Evolutionary conservation across 2,888 invertebrate species (phyloP), one percentile per base, ranked within the genome.

Genomic region (Dendrolimus houi): DNA sequence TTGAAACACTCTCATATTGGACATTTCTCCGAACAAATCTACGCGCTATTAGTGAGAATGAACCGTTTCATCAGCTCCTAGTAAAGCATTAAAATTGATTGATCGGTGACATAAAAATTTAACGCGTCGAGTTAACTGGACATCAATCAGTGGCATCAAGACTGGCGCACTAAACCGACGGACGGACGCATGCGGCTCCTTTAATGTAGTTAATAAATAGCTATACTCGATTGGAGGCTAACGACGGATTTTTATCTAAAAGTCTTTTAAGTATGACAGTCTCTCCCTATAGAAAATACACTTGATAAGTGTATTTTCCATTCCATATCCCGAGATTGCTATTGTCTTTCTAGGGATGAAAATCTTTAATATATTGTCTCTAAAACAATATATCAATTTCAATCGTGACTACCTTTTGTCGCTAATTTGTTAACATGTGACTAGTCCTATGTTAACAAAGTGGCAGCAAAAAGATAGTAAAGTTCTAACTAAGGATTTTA

Each of bases 71-170:
- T 68, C 65, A 61, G 64, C 65, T 66, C 66, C 66, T 65, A 66
- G 71, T 67, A 67, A 69, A 67, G 77, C 83, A 81, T 83, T 85
- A 79, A 81, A 80, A 75, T 83, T 87, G 87, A 88, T 88, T 87
- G 85, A 88, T 89, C 76, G 76, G 75, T 76, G 79, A 81, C 81
- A 83, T 87, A 83, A 87, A 86, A 82, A 78, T 81, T 81, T 85
- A 77, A 86, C 81, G 81, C 78, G 75, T 67, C 71, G 66, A 66
- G 74, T 74, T 65, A 68, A 71, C 74, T 65, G 71, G 66, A 82
- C 74, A 83, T 87, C 83, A 83, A 87, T 86, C 86, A 85, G 72
- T 57, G 65, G 63, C 62, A 69, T 69, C 73, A 65, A 69, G 71
- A 72, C 76, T 74, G 69, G 74, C 74, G 69, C 68, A 67, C 62